These are phyloP conservation scores for Gymnorhina tibicen DNA, from an alignment of 2,113 vertebrate species.

Conservation along the genomic window DNA sequence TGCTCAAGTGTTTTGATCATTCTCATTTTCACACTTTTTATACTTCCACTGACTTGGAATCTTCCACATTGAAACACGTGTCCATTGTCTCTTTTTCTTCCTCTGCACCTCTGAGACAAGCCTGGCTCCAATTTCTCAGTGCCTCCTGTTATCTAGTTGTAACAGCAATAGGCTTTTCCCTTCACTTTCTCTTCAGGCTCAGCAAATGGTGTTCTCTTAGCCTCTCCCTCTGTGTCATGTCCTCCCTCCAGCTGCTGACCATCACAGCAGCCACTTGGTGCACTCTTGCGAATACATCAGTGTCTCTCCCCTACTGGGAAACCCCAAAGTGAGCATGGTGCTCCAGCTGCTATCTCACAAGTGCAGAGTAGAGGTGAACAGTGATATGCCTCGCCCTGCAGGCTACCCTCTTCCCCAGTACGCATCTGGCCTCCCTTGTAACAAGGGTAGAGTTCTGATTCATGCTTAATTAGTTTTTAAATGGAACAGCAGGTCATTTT, in stretches of 20 bases:
- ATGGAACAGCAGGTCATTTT: neutral
- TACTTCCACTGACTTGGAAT: neutral
- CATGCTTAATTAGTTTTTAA: neutral
- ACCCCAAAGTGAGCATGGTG: neutral
- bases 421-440: neutral
- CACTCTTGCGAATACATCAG: accelerated
- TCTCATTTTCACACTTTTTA: neutral
- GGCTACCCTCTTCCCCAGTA: neutral
- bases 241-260: neutral
- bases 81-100: neutral
- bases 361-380: neutral
- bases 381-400: neutral
- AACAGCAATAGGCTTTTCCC: neutral
- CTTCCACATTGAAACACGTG: neutral
- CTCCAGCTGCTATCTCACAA: neutral
- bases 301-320: neutral
- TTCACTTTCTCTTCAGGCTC: neutral
- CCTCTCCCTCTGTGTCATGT: neutral
- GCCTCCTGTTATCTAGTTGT: neutral
- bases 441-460: neutral
- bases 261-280: neutral
- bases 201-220: neutral
- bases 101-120: neutral
- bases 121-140: neutral
- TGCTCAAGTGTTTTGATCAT: neutral